Base-by-base conservation (phyloP, 1,140 invertebrate genomes). In the Ctenoplectra terminalis region DNA sequence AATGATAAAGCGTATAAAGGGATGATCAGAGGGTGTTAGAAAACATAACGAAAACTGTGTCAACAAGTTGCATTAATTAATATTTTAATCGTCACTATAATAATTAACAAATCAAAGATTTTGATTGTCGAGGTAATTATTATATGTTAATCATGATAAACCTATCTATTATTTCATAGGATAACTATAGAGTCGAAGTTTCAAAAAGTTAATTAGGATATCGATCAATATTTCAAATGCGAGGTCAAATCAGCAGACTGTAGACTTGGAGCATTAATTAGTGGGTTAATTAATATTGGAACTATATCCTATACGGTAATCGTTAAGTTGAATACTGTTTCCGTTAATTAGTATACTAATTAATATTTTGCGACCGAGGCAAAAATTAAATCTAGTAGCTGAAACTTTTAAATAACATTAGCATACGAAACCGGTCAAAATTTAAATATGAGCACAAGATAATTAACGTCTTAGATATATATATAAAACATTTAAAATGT, bases 281-380 rank as follows among this genome's bases (percentile, higher is more conserved):
- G 26, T 26, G 23, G 37, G 23, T 66, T 66, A 66, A 66, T 66
- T 66, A 66, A 13, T 26, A 43, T 46, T 66, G 46, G 26, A 66
- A 66, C 37, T 66, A 29, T n/a, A n/a, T 66, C n/a, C 46, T 26
- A 66, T 60, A 20, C 58, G 20, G 17, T 26, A 15, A n/a, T 17
- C n/a, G 4, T 15, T n/a, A 37, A 66, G 64, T 66, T 66, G 34
- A 67, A 67, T 20, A n/a, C 40, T 48, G 26, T 69, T 69, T 50
- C 46, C 29, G 48, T 69, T 69, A 69, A 50, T 50, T 69, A 69
- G 20, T 11, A 50, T 31, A n/a, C 11, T n/a, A 34, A 69, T 50
- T 23, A 20, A 50, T 69, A 50, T 69, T 31, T 34, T 17, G 61
- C 5, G 31, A 64, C 9, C 60, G 34, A 0, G 1, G 34, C 23